Conservation (phyloP, 2,113 vertebrate genomes). For the Fulmarus glacialis region DNA sequence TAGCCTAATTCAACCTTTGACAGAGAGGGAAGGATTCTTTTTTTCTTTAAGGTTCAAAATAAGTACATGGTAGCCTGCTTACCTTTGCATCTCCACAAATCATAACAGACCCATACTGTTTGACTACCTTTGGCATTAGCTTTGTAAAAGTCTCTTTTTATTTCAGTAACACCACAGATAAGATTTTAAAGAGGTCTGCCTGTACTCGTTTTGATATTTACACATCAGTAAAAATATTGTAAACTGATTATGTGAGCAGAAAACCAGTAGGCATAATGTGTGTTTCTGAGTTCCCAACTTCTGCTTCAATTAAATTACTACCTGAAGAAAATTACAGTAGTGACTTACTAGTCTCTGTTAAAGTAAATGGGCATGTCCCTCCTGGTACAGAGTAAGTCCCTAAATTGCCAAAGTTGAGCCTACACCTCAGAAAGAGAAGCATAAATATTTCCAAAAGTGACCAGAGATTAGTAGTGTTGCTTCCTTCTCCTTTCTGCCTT, state of each 20-base stretch:
- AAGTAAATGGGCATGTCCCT: not conserved
- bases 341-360: not conserved
- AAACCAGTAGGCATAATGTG: fast-evolving
- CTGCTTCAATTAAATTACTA: not conserved
- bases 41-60: not conserved
- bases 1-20: not conserved
- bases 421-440: not conserved
- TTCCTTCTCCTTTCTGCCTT: not conserved
- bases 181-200: not conserved
- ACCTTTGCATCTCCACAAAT: not conserved
- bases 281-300: not conserved
- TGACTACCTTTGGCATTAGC: not conserved
- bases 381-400: not conserved
- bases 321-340: not conserved
- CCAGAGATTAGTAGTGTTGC: not conserved
- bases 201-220: not conserved
- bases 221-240: not conserved
- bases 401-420: not conserved
- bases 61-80: not conserved
- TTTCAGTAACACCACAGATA: not conserved
- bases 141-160: not conserved
- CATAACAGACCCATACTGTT: not conserved
- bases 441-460: not conserved
- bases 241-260: not conserved
- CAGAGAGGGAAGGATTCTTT: not conserved